Conservation (phyloP, 2,113 vertebrate species). For the Verasper variegatus region DNA sequence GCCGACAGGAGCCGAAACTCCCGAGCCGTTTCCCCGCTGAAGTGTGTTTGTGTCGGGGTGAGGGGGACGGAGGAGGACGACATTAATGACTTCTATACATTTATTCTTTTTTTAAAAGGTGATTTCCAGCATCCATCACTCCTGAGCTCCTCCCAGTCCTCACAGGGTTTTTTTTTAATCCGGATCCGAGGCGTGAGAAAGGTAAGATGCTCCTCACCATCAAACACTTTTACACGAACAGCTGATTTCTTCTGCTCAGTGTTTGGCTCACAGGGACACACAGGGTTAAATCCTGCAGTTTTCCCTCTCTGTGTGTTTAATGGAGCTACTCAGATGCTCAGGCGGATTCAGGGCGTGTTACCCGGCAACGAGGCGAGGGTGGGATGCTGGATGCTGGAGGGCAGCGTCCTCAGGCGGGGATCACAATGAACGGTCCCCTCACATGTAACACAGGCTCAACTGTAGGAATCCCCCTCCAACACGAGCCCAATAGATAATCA, state of each 20-base stretch:
- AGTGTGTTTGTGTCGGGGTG: conserved; percentile 26
- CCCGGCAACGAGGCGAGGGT: conserved; percentile 1
- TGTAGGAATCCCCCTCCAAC: no score
- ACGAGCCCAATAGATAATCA: no score
- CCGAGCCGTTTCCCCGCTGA: conserved; percentile 14
- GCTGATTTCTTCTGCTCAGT: neutral
- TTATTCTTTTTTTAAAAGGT: no score
- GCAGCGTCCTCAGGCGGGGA: no score
- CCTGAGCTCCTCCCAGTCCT: conserved; percentile 53
- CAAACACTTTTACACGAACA: conserved; percentile 4
- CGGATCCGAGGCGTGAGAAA: conserved; percentile 53
- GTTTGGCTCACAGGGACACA: neutral
- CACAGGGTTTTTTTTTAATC: neutral
- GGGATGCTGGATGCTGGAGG: neutral
- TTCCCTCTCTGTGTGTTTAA: conserved; percentile 4
- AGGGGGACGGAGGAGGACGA: neutral
- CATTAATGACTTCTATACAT: no score
- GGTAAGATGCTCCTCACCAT: conserved; percentile 57
- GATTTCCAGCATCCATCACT: conserved; percentile 10
- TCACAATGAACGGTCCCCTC: neutral
- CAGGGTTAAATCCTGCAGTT: conserved; percentile 72
- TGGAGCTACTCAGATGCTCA: neutral
- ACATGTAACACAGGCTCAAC: no score
- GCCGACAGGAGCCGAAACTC: conserved; percentile 64
- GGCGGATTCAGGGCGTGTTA: conserved; percentile 53